Evolutionary conservation across 64 coral and sea anemone species (phyloP), one percentile per base, ranked within the genome.

Genomic region (Montipora efflorescens): DNA sequence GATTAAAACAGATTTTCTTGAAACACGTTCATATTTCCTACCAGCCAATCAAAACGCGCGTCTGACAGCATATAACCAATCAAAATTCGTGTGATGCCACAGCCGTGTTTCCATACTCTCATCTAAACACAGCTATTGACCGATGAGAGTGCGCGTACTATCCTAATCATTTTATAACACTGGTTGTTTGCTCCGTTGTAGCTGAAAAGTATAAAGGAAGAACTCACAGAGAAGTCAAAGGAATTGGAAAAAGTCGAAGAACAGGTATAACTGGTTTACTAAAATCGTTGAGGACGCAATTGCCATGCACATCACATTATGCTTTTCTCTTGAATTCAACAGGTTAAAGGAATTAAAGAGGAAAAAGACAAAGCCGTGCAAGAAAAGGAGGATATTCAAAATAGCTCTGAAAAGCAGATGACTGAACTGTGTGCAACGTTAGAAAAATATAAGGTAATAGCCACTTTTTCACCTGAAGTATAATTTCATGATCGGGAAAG

Each of bases 381-480:
- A 90, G 95, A 99, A 4, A 99, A 96, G 72, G 90, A 99, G 53
- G 87, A 83, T 21, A 92, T 93, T 12, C 89, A 96, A 81, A 89
- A 87, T 13, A 88, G 47, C 19, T 99, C 92, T 87, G 98, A 99
- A 68, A 74, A 92, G 21, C 95, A 99, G 67, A 96, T 96, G 90
- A 91, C 87, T 36, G 98, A 99, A 47, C 55, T 99, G 51, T 99
- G 95, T 68, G 89, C 94, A 21, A 99, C 98, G n/a, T 55, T 99
- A 74, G 95, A 99, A 89, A 99, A 99, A 20, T 99, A 99, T 76
- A 99, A 99, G 95, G 98, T 99, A 84, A 36, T 36, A 36, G 36
- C 36, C 20, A 45, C 11, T 61, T 46, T 67, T 47, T 76, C 36
- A 15, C 7, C 10, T n/a, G 14, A 55, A 62, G 28, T 36, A 36